Conservation (phyloP, 2,113 vertebrate genomes). For the Lycocorax pyrrhopterus region DNA sequence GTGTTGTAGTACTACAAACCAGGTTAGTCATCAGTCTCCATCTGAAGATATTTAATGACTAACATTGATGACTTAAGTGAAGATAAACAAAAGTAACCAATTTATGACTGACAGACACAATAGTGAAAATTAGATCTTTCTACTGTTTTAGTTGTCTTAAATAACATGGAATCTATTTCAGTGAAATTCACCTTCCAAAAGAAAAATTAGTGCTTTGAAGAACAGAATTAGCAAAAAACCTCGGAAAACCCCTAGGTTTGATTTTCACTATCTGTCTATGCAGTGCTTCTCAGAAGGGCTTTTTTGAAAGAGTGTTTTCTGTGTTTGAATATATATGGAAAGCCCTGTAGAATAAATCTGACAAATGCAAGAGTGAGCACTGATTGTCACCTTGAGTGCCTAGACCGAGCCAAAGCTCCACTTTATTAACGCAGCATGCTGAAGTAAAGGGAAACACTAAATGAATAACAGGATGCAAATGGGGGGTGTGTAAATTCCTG, state of each 20-base stretch:
- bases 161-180: neutral
- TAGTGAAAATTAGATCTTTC: neutral
- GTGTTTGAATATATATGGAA: neutral
- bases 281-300: neutral
- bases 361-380: neutral
- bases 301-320: neutral
- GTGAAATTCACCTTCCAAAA: neutral
- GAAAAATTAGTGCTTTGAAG: neutral
- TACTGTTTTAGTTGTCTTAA: neutral
- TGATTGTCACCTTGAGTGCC: neutral
- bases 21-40: neutral
- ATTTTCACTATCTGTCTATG: neutral
- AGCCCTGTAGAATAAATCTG: neutral
- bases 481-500: slow-evolving; percentile 83
- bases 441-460: slow-evolving; percentile 71
- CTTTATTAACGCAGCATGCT: slow-evolving; percentile 46
- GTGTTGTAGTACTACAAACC: neutral
- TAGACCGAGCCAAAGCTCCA: neutral
- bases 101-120: neutral
- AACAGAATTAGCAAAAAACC: neutral
- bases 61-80: neutral
- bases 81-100: neutral
- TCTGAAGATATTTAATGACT: neutral
- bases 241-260: neutral
- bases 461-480: slow-evolving; percentile 87